These are phyloP conservation scores for Liopterus haemorrhoidalis DNA, from an alignment of 2,888 invertebrate genomes.

Conservation along the genomic window DNA sequence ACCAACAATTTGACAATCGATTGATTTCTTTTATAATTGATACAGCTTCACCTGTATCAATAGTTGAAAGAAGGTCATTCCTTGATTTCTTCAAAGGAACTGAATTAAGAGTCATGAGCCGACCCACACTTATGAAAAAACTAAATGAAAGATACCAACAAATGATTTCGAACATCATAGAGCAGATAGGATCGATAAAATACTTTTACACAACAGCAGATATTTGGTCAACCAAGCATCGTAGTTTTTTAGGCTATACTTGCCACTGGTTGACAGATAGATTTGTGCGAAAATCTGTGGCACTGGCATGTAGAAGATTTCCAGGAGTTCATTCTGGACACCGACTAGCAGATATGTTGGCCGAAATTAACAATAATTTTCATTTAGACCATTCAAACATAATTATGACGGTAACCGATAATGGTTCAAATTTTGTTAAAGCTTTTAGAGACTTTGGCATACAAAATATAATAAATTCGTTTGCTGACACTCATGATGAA, in stretches of 20 bases:
- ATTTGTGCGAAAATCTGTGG: neutral
- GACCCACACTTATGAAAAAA: neutral
- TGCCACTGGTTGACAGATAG: neutral
- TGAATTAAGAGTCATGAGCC: neutral
- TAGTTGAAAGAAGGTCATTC: neutral
- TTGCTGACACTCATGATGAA: neutral
- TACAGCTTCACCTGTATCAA: neutral
- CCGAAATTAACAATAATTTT: slow-evolving; percentile 3
- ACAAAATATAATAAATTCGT: neutral
- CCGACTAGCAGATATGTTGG: neutral
- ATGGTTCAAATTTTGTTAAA: slow-evolving; percentile 10
- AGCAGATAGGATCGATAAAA: too few species aligned
- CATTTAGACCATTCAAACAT: neutral
- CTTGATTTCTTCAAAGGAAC: slow-evolving; percentile 1
- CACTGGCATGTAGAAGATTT: slow-evolving; percentile 6
- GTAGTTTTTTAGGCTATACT: slow-evolving; percentile 6
- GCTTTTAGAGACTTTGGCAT: slow-evolving; percentile 8
- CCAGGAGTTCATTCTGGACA: neutral
- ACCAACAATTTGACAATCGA: slow-evolving; percentile 1
- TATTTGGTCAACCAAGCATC: slow-evolving; percentile 1
- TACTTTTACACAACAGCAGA: slow-evolving; percentile 3
- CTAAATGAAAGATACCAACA: too few species aligned
- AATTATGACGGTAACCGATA: slow-evolving; percentile 7
- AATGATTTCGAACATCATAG: too few species aligned
- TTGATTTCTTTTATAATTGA: neutral